These are phyloP conservation scores for Hypolimnas misippus DNA, from an alignment of 2,888 invertebrate genomes.

Conservation along the genomic window DNA sequence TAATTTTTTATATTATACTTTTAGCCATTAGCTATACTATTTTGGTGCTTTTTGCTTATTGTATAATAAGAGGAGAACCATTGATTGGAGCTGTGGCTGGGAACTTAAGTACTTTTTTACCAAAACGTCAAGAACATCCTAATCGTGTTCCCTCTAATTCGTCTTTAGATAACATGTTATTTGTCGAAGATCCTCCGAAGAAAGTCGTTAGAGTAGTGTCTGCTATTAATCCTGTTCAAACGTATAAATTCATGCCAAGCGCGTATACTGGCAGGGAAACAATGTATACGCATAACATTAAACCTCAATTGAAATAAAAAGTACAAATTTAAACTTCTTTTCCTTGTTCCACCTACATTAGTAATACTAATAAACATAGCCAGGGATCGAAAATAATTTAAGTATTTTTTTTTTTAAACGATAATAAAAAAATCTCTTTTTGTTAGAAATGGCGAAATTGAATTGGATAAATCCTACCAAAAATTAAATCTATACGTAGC, in stretches of 20 bases:
- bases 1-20: constrained; percentile 61
- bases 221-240: constrained; percentile 63
- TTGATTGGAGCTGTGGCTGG: constrained; percentile 55
- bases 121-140: constrained; percentile 43
- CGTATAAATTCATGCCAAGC: constrained; percentile 61
- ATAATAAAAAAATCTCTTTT: too few species aligned
- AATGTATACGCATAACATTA: constrained; percentile 43
- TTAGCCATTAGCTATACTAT: constrained; percentile 51
- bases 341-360: not conserved
- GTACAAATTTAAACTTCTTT: not conserved
- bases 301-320: constrained; percentile 46
- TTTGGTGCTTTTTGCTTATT: constrained; percentile 64
- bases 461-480: too few species aligned
- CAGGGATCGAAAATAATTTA: too few species aligned
- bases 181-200: constrained; percentile 65
- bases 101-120: constrained; percentile 47
- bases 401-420: too few species aligned
- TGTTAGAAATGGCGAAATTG: too few species aligned
- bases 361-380: too few species aligned
- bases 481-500: too few species aligned
- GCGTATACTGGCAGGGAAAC: constrained; percentile 44
- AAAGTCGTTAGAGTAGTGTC: constrained; percentile 70
- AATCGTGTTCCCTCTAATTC: constrained; percentile 48
- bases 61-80: constrained; percentile 66
- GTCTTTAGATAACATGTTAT: constrained; percentile 61